These are phyloP conservation scores for Chelonoidis abingdonii DNA, from an alignment of 2,113 vertebrate genomes.

Conservation along the genomic window DNA sequence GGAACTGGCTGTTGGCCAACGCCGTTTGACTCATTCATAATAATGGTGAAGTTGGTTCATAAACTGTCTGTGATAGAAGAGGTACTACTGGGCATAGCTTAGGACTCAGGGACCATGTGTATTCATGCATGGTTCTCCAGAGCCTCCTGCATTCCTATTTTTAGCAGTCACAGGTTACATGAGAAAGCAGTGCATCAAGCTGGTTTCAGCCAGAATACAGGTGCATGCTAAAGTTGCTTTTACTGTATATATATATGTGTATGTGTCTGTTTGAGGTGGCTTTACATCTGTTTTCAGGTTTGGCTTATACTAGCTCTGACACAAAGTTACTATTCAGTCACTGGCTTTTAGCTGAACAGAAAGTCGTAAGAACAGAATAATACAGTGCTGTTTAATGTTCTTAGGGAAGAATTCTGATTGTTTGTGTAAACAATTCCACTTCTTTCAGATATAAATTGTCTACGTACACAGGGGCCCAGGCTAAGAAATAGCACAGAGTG, in stretches of 20 bases:
- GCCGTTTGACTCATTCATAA: fast-evolving
- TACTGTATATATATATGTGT: not conserved
- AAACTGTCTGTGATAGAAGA: fast-evolving
- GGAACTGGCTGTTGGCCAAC: not conserved
- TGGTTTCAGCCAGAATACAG: not conserved
- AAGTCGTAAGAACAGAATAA: not conserved
- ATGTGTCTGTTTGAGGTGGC: not conserved
- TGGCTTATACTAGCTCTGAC: not conserved
- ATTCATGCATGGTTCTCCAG: not conserved
- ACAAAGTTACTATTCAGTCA: not conserved
- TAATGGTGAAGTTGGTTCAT: not conserved
- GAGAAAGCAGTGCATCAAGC: not conserved
- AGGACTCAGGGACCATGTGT: not conserved
- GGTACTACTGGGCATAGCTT: not conserved
- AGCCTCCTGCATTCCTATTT: not conserved
- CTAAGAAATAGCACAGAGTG: not conserved
- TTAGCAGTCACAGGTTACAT: not conserved
- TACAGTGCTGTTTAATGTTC: not conserved
- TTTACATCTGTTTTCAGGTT: not conserved
- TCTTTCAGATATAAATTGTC: not conserved
- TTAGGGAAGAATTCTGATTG: not conserved
- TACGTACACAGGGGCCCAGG: not conserved
- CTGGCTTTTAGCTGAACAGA: not conserved
- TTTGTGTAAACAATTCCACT: not conserved
- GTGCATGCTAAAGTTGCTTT: not conserved